Conservation (phyloP, 2,797 vertebrate genomes). For the Threskiornis aethiopicus region DNA sequence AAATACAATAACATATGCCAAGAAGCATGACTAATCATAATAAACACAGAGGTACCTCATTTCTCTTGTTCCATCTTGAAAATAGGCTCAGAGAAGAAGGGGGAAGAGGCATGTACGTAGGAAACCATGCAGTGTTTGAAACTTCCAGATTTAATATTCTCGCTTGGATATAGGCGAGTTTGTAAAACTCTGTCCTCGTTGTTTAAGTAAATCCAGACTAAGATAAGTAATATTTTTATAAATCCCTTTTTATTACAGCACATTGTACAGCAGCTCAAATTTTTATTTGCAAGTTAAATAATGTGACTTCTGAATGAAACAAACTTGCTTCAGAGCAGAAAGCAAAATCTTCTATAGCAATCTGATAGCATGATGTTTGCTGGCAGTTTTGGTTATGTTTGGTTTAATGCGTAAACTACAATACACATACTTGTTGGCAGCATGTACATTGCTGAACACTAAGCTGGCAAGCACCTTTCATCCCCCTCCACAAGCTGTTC, state of each 20-base stretch:
- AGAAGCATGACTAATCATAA: not conserved
- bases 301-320: not conserved
- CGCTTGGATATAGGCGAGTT: not conserved
- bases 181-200: not conserved
- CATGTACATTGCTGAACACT: not conserved
- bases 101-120: not conserved
- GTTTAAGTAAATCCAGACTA: not conserved
- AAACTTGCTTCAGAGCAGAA: not conserved
- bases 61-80: not conserved
- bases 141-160: not conserved
- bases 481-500: not conserved
- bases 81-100: not conserved
- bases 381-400: slow-evolving; percentile 30
- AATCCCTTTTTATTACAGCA: not conserved
- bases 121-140: not conserved
- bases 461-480: not conserved
- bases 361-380: not conserved
- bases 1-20: not conserved
- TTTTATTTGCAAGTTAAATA: not conserved
- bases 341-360: not conserved
- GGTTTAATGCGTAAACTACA: not conserved
- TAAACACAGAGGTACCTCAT: not conserved
- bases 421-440: not conserved
- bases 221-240: not conserved
- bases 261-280: not conserved